A percentile compares a stretch with the other conserved stretches of the same genome.
phyloP scores from a whole-genome alignment of 1,140 invertebrate species.

The Hypothenemus hampei region DNA sequence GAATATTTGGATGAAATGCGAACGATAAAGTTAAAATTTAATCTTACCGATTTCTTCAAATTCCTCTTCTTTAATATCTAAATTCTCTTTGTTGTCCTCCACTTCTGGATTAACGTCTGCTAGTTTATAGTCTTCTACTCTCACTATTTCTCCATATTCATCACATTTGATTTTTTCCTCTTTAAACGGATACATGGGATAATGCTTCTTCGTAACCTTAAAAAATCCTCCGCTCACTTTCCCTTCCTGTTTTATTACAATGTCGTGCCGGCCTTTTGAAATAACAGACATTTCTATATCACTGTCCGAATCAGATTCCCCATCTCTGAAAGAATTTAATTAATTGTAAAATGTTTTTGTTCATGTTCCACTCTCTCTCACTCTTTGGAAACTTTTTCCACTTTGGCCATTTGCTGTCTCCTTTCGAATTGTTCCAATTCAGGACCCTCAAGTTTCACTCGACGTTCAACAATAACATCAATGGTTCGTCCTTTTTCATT shows the following conservation, averaged over 20 bases:
- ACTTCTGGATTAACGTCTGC: conserved; percentile 54
- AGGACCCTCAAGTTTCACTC: conserved; percentile 79
- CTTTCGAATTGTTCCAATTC: conserved; percentile 88
- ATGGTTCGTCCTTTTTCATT: conserved; percentile 64
- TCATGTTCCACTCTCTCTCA: conserved; percentile 46
- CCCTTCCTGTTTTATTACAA: conserved; percentile 78
- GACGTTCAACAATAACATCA: conserved; percentile 69
- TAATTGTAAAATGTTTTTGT: not conserved
- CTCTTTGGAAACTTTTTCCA: conserved; percentile 51
- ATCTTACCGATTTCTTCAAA: conserved; percentile 35
- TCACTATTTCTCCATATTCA: conserved; percentile 93
- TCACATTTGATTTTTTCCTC: conserved; percentile 92
- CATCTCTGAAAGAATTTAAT: conserved; percentile 50
- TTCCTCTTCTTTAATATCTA: conserved; percentile 57
- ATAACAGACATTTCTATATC: conserved; percentile 78
- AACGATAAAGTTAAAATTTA: not conserved
- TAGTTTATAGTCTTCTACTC: conserved; percentile 82
- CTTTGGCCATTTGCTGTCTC: conserved; percentile 55
- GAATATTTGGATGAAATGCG: conserved; percentile 12
- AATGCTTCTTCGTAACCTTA: conserved; percentile 87
- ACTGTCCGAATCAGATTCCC: conserved; percentile 82
- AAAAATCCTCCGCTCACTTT: conserved; percentile 72
- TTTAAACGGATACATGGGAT: conserved; percentile 94
- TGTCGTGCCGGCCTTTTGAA: conserved; percentile 77
- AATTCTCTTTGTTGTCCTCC: conserved; percentile 73